Conservation (phyloP, 2,888 invertebrate genomes). For the Eutolmus rufibarbis region DNA sequence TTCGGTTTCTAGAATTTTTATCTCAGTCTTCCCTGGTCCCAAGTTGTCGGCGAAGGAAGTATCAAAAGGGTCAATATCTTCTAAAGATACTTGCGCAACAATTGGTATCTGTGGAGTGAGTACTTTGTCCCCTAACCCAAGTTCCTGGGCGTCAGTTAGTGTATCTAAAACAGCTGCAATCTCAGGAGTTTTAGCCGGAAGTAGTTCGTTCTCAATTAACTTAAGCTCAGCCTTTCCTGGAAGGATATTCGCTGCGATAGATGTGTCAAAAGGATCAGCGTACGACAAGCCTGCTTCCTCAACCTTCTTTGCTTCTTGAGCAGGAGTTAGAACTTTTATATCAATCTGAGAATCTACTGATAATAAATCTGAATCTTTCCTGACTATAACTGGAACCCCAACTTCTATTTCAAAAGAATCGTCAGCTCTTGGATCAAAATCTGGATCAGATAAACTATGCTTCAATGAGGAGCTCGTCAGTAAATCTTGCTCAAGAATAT, state of each 20-base stretch:
- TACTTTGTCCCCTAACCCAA: conserved; percentile 72
- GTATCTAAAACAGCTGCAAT: conserved; percentile 60
- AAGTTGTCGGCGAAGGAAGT: conserved; percentile 83
- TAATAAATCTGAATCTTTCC: conserved; percentile 58
- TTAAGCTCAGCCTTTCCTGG: conserved; percentile 82
- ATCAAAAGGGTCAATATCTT: conserved; percentile 82
- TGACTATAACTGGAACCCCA: neutral
- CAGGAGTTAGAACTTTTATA: conserved; percentile 75
- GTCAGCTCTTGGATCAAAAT: conserved; percentile 67
- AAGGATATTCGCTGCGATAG: conserved; percentile 75
- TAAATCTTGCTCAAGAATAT: conserved; percentile 77
- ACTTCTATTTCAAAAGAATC: neutral
- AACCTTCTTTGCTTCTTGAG: conserved; percentile 64
- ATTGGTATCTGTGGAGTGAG: conserved; percentile 69
- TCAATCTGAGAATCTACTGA: conserved; percentile 69
- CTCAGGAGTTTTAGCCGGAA: conserved; percentile 59
- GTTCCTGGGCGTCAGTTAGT: conserved; percentile 61
- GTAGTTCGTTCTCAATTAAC: conserved; percentile 78
- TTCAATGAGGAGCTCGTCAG: conserved; percentile 64
- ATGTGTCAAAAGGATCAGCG: conserved; percentile 84
- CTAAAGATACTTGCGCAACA: conserved; percentile 57
- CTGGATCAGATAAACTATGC: conserved; percentile 71
- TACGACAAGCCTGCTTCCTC: conserved; percentile 61
- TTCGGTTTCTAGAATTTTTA: conserved; percentile 79
- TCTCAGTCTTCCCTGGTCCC: conserved; percentile 78